Evolutionary conservation across 2,113 vertebrate genomes (phyloP), one percentile per base, ranked within the genome.

Genomic region (Pollimyrus isidori): DNA sequence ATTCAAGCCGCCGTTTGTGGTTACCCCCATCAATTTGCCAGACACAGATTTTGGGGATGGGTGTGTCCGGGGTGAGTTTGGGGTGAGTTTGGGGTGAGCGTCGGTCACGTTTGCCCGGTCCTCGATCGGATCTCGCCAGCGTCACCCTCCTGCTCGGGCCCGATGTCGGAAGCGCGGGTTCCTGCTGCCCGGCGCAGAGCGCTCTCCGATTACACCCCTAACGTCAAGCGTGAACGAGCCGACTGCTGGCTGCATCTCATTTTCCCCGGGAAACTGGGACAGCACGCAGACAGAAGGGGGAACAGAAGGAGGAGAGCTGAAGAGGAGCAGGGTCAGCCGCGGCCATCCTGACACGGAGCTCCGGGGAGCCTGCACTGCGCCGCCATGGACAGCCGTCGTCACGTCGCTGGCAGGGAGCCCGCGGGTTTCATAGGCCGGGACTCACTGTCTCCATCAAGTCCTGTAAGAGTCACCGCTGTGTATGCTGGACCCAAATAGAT

Each of bases 181-280:
- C 82, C 45, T 10, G 30, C 42, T n/a, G 82, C 82, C 42, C 21
- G 19, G 0, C 7, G 45, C 7, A 11, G 21, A 10, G 45, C 45
- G 82, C 45, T 84, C 82, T 48, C 82, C 39, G 45, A 84, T 84
- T 84, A 84, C 82, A 84, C 42, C 82, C 82, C 23, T 84, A 45
- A 84, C 82, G 42, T 80, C 73, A 80, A 42, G 73, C 73, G 73
- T 80, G 73, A 80, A 80, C 35, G 35, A 80, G 76, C 82, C 39
- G 82, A 46, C 45, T 23, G 21, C 45, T 84, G 35, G 82, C 82
- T 11, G 82, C 82, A 84, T 84, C 82, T 84, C 82, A 84, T 84
- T 84, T 84, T 84, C 82, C 39, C 23, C 23, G 21, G 42, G 42
- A 84, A 84, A 84, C 42, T 84, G 45, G 82, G 82, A 84, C 82